Base-by-base conservation (phyloP, 2,888 invertebrate genomes). In the Chaitophorus viminalis region DNA sequence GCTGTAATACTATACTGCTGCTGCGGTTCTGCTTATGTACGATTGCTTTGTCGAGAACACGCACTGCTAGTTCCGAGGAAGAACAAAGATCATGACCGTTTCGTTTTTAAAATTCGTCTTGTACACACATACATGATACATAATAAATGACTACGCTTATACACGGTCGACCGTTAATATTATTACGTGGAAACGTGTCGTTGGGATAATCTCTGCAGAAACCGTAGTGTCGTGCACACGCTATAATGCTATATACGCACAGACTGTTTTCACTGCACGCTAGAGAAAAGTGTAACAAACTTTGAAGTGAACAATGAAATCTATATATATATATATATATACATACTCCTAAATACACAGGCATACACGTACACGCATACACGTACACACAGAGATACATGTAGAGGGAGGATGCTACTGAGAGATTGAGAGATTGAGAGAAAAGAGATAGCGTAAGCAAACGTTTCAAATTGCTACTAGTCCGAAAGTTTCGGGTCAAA, bases 401-500 rank as follows among this genome's bases (percentile, higher is more conserved):
- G 54, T 54, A 4, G 4, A 54, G 18, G 54, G 21, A 54, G 18
- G 25, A 21, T 5, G 65, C 65, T n/a, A n/a, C n/a, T n/a, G n/a
- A n/a, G n/a, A n/a, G n/a, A n/a, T n/a, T 1, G 65, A 68, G n/a
- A n/a, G 9, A 29, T n/a, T 9, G n/a, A 60, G 68, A 72, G 52
- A n/a, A 72, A 82, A 52, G 11, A 82, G 72, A 82, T 82, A 72
- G 52, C 33, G 72, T 52, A 46, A 82, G 33, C 82, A 39, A 77
- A 77, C 72, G 52, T 52, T 82, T 82, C 72, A 52, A 82, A 82
- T 82, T 82, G 82, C 74, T n/a, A 74, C 36, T 60, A 72, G 74
- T 39, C 65, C 65, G 83, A 83, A 83, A 83, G 75, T 75, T 83
- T 83, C 75, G 29, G 54, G n/a, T 29, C 33, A 83, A 83, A 83